Percentiles rank a stretch among this genome's conserved stretches.
phyloP scores from a whole-genome alignment of 2,888 invertebrate species.

The Drosophila parthenogenetica region DNA sequence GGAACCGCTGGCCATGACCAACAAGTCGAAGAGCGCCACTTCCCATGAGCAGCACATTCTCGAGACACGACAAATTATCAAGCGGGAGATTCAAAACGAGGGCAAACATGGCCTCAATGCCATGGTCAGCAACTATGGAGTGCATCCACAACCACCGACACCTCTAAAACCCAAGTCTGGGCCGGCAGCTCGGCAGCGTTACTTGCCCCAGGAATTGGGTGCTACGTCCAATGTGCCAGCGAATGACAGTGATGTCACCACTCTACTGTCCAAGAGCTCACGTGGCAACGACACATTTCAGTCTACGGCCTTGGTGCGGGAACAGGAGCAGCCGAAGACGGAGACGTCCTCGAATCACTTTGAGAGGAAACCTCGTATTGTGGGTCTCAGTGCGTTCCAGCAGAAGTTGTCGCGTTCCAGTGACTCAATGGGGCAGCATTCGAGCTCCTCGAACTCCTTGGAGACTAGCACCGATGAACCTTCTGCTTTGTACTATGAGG shows the following conservation, averaged over 20 bases:
- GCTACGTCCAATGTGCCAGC: slow-evolving; percentile 44
- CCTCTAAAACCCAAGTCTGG: slow-evolving; percentile 84
- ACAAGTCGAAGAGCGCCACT: slow-evolving; percentile 65
- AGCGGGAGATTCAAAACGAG: slow-evolving; percentile 86
- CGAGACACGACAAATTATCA: slow-evolving; percentile 84
- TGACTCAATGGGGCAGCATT: slow-evolving; percentile 78
- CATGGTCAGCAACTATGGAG: slow-evolving; percentile 76
- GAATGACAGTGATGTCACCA: slow-evolving; percentile 48
- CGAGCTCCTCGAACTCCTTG: slow-evolving; percentile 71
- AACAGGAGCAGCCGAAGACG: slow-evolving; percentile 62
- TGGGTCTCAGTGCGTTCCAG: slow-evolving; percentile 86
- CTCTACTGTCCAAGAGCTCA: slow-evolving; percentile 64
- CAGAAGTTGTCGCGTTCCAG: slow-evolving; percentile 86
- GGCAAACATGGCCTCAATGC: slow-evolving; percentile 85
- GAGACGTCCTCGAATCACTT: slow-evolving; percentile 71
- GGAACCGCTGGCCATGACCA: slow-evolving; percentile 48
- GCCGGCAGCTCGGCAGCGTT: slow-evolving; percentile 86
- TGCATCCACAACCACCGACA: slow-evolving; percentile 55
- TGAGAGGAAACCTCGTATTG: slow-evolving; percentile 85
- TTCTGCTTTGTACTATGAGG: slow-evolving; percentile 69
- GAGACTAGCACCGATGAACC: slow-evolving; percentile 82
- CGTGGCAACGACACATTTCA: slow-evolving; percentile 80
- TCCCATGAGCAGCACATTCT: slow-evolving; percentile 78
- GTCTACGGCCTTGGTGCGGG: slow-evolving; percentile 81
- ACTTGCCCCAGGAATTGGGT: slow-evolving; percentile 86